Conservation (phyloP, 37 sponge, comb jelly and placozoan species). For the Petrosia ficiformis region DNA sequence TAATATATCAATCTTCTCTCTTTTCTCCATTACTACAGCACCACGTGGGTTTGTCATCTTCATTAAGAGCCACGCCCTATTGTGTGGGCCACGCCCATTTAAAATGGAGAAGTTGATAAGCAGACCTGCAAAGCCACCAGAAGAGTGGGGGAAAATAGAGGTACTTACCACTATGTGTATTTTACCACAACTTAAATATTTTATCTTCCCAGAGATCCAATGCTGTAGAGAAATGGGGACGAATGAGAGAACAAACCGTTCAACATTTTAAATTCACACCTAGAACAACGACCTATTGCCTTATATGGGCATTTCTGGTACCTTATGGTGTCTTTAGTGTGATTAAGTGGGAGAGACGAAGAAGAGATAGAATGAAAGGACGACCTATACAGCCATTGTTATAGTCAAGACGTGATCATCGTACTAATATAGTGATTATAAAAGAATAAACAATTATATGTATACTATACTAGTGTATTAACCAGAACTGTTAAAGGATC, state of each 20-base stretch:
- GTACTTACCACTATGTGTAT: slow-evolving; percentile 14
- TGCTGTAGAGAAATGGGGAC: slow-evolving; percentile 75
- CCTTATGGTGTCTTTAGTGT: slow-evolving; percentile 46
- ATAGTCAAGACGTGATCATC: too few species aligned
- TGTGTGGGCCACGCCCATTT: slow-evolving; percentile 11
- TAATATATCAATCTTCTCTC: neutral
- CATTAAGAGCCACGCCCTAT: neutral
- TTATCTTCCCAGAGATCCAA: slow-evolving; percentile 33
- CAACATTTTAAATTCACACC: slow-evolving; percentile 79
- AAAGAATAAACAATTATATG: too few species aligned
- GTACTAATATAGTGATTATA: too few species aligned
- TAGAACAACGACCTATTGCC: slow-evolving; percentile 29
- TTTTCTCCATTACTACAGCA: neutral
- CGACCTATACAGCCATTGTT: neutral
- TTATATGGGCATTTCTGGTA: slow-evolving; percentile 61
- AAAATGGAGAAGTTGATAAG: neutral
- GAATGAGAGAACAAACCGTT: slow-evolving; percentile 66
- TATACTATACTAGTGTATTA: too few species aligned
- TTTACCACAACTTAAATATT: neutral
- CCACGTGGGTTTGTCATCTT: neutral
- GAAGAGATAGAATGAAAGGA: slow-evolving; percentile 23
- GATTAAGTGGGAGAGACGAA: slow-evolving; percentile 52
- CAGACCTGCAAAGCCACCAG: slow-evolving; percentile 59
- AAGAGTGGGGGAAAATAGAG: slow-evolving; percentile 32
- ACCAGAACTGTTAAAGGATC: too few species aligned